A percentile compares a stretch with the other conserved stretches of the same genome.
Conservation (phyloP, 2,113 vertebrate species). For the Edolisoma coerulescens region DNA sequence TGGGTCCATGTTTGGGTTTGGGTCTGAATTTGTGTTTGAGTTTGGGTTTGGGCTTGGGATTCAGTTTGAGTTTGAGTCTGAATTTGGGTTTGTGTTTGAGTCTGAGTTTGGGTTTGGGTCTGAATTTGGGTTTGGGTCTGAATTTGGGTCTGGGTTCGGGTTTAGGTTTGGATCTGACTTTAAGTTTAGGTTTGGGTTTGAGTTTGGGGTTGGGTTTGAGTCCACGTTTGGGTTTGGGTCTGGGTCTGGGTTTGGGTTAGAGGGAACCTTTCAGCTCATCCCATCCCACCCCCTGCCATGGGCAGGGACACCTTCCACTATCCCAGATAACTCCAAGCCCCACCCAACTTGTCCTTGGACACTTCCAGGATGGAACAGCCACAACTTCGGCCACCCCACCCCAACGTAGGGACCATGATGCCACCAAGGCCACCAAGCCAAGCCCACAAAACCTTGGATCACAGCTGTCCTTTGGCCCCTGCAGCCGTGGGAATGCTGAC, state of each 20-base stretch:
- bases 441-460: rapidly evolving
- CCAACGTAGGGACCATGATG: rapidly evolving
- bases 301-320: neutral
- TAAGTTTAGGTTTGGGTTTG: rapidly evolving
- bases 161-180: no score
- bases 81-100: rapidly evolving
- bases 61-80: rapidly evolving
- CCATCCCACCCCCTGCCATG: neutral
- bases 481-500: slow-evolving; percentile 24
- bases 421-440: neutral
- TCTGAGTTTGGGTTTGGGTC: no score
- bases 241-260: neutral
- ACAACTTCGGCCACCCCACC: rapidly evolving
- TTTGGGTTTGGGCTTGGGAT: rapidly evolving
- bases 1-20: rapidly evolving
- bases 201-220: rapidly evolving
- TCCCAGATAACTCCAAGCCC: neutral
- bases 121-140: rapidly evolving
- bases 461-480: rapidly evolving
- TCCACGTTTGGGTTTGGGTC: neutral
- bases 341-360: rapidly evolving
- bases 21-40: rapidly evolving
- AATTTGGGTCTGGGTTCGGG: no score
- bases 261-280: neutral
- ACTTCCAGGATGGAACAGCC: neutral